These are phyloP conservation scores for Pterocles orientalis DNA, from an alignment of 2,113 vertebrate species.

Conservation along the genomic window DNA sequence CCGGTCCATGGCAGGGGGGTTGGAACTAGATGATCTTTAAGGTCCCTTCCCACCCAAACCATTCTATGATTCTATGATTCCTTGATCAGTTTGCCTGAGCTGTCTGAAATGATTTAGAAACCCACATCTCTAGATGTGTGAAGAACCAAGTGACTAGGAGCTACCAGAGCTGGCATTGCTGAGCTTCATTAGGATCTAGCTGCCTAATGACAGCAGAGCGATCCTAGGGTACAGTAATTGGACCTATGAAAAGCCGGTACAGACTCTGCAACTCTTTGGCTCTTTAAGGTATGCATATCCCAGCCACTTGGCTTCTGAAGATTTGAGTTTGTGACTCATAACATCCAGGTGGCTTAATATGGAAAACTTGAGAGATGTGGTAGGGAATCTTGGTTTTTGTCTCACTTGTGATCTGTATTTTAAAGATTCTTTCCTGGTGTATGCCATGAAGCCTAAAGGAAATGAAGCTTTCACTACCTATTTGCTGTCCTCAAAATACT, in stretches of 20 bases:
- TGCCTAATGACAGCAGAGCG: neutral
- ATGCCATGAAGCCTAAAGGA: neutral
- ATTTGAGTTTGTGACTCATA: neutral
- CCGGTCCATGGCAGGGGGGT: no score
- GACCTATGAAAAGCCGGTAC: neutral
- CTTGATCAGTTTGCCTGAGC: neutral
- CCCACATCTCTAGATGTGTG: neutral
- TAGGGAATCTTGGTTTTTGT: neutral
- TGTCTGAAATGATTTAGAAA: neutral
- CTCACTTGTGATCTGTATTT: neutral
- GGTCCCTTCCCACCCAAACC: no score
- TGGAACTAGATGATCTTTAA: no score
- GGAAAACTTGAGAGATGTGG: neutral
- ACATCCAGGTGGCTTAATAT: neutral
- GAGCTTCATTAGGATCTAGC: neutral
- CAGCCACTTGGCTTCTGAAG: neutral
- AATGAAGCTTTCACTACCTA: neutral
- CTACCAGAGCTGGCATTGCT: neutral
- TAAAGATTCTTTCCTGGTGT: neutral
- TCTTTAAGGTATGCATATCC: neutral
- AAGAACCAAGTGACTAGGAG: neutral
- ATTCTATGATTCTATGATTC: no score
- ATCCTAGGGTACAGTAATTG: neutral
- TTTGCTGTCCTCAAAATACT: neutral
- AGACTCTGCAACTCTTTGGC: neutral